Conservation (phyloP, 2,113 vertebrate species). For the Isurus oxyrinchus region DNA sequence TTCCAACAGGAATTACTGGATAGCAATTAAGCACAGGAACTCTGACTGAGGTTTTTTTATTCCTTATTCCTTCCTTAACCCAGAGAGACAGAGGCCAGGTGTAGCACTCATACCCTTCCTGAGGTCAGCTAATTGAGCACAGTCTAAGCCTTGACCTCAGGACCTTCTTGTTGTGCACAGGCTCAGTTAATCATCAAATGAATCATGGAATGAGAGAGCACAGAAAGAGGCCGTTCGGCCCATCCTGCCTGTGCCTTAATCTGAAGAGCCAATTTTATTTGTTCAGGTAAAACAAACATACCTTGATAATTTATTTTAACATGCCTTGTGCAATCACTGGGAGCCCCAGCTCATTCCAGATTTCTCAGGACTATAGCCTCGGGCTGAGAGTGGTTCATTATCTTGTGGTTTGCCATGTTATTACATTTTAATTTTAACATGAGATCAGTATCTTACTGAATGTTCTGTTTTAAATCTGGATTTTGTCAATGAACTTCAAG, state of each 20-base stretch:
- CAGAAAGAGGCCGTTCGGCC: not conserved
- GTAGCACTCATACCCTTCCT: not conserved
- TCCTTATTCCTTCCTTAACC: not conserved
- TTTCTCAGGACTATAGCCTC: not conserved
- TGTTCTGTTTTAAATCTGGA: not conserved
- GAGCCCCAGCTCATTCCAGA: not conserved
- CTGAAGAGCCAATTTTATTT: not conserved
- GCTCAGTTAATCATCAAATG: not conserved
- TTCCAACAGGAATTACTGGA: not conserved
- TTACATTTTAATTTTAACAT: slow-evolving; percentile 18
- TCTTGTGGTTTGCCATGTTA: not conserved
- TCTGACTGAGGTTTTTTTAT: not conserved
- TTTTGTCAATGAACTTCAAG: not conserved
- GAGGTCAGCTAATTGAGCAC: not conserved
- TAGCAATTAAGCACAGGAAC: not conserved
- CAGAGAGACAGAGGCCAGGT: not conserved
- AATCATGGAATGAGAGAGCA: not conserved
- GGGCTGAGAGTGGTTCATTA: not conserved
- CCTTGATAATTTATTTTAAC: not conserved
- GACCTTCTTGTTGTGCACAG: not conserved
- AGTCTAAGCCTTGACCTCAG: not conserved
- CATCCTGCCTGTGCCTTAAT: not conserved
- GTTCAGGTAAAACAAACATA: not conserved
- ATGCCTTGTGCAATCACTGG: not conserved
- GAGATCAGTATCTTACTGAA: slow-evolving; percentile 11